Conservation (phyloP, 2,797 vertebrate species). For the Eremophila alpestris region DNA sequence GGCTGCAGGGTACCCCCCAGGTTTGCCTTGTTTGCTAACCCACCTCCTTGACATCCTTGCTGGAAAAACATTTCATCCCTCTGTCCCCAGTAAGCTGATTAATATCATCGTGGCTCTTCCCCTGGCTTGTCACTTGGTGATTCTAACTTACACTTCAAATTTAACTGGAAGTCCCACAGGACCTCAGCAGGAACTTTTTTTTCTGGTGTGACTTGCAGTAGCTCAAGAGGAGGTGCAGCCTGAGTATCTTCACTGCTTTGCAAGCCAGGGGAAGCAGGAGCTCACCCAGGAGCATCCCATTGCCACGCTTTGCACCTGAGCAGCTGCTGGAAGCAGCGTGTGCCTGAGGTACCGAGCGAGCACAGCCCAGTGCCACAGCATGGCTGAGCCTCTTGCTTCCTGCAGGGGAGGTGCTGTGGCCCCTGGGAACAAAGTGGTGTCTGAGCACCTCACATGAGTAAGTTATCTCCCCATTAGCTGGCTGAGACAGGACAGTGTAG, state of each 20-base stretch:
- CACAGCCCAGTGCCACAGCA: not conserved
- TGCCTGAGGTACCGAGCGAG: accelerated
- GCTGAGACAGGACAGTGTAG: not conserved
- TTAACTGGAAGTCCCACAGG: not conserved
- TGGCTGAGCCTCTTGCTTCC: not conserved
- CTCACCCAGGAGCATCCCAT: not conserved
- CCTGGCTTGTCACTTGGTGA: not conserved
- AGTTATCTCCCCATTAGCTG: not conserved
- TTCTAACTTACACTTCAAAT: not conserved
- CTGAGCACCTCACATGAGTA: not conserved
- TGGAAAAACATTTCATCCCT: not conserved
- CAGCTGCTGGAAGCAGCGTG: not conserved
- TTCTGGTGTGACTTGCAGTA: not conserved
- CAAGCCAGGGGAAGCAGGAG: not conserved
- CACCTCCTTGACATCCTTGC: not conserved
- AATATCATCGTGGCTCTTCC: not conserved
- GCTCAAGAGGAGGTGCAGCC: not conserved
- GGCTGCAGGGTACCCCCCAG: not conserved
- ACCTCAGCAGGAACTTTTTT: not conserved
- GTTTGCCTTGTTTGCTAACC: not conserved
- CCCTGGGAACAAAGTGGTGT: not conserved
- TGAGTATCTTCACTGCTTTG: not conserved
- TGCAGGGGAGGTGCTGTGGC: accelerated
- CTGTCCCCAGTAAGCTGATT: not conserved
- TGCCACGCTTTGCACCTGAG: not conserved